Conservation (phyloP, 2,113 vertebrate genomes). For the Astur gentilis region DNA sequence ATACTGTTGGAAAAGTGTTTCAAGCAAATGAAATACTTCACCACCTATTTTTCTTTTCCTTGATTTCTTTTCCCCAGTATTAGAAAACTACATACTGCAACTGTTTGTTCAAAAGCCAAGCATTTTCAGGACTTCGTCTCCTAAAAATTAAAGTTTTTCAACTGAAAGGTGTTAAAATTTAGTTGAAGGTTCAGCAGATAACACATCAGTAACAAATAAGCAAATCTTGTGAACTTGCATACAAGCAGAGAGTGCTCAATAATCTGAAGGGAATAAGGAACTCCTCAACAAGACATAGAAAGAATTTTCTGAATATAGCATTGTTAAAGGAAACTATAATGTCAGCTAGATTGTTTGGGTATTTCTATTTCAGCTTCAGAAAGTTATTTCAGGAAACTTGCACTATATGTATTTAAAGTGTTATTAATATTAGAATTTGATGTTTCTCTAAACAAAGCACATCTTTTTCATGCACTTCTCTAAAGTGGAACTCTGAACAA, state of each 20-base stretch:
- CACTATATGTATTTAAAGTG: not conserved
- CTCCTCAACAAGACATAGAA: not conserved
- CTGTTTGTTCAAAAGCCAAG: not conserved
- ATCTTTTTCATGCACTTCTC: not conserved
- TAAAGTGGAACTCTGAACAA: not conserved
- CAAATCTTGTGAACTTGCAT: not conserved
- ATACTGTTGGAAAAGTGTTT: not conserved
- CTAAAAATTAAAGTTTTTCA: not conserved
- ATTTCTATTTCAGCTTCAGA: not conserved
- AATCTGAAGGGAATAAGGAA: not conserved
- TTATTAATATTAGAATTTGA: not conserved
- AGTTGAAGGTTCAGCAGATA: not conserved
- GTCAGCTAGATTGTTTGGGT: not conserved
- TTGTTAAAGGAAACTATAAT: not conserved
- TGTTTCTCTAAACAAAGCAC: not conserved
- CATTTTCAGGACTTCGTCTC: not conserved
- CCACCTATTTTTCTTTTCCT: not conserved
- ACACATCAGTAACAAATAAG: not conserved
- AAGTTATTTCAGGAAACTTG: not conserved
- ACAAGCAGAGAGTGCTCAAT: not conserved
- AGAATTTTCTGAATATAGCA: not conserved
- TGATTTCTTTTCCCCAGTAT: not conserved
- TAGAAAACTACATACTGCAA: not conserved
- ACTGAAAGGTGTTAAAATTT: not conserved
- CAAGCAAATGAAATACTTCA: not conserved